phyloP scores from a whole-genome alignment of 2,888 invertebrate genomes.

The Machimus atricapillus region DNA sequence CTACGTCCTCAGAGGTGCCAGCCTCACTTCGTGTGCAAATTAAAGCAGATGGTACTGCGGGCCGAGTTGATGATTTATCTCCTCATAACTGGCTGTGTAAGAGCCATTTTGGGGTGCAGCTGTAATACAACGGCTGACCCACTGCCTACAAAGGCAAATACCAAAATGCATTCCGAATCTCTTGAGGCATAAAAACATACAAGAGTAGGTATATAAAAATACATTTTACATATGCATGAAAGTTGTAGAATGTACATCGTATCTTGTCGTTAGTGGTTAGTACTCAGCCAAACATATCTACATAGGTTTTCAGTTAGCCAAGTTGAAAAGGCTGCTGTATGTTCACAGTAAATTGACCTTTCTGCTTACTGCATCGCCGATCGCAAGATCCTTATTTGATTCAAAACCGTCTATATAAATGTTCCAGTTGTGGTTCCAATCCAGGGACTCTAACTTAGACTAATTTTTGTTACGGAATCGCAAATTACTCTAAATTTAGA shows the following conservation, averaged over 20 bases:
- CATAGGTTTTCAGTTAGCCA: neutral
- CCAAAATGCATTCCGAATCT: neutral
- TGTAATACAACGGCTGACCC: neutral
- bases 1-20: constrained; percentile 43
- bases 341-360: constrained; percentile 20
- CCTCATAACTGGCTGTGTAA: neutral
- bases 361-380: constrained; percentile 5
- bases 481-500: too few species aligned
- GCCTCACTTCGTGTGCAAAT: constrained; percentile 28
- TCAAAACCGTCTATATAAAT: constrained; percentile 16
- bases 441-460: too few species aligned
- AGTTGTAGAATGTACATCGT: too few species aligned
- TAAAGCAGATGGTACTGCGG: constrained; percentile 22
- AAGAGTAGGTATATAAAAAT: too few species aligned
- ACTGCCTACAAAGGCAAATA: neutral
- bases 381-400: neutral
- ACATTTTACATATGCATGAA: too few species aligned
- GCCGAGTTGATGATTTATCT: constrained; percentile 17
- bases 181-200: neutral
- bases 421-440: constrained; percentile 26
- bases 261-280: too few species aligned
- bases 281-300: too few species aligned
- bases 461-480: too few species aligned
- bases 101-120: neutral
- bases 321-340: neutral